Conservation (phyloP, 2,113 vertebrate species). For the Odontesthes bonariensis region DNA sequence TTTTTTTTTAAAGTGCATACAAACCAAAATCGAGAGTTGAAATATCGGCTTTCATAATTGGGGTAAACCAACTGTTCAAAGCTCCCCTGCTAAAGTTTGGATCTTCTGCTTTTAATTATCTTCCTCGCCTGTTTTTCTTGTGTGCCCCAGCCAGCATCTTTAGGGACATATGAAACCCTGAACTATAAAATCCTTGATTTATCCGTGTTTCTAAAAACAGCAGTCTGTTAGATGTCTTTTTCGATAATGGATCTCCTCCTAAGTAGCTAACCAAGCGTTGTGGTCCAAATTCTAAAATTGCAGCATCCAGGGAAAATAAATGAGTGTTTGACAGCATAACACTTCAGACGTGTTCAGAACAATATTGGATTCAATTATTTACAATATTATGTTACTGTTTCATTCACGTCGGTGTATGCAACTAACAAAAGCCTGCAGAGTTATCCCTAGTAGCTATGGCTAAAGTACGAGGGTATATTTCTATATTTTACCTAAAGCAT, state of each 20-base stretch:
- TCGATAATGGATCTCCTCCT: conserved; percentile 8
- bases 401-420: neutral
- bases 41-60: no score
- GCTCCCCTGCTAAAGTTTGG: no score
- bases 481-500: no score
- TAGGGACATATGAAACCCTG: no score
- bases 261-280: conserved; percentile 21
- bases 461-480: no score
- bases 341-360: conserved; percentile 14
- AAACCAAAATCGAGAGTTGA: no score
- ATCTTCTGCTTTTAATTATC: no score
- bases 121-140: neutral
- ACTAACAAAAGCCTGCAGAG: neutral
- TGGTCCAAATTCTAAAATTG: conserved; percentile 31
- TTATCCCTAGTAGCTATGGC: neutral
- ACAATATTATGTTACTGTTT: conserved; percentile 8
- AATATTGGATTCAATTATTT: conserved; percentile 19
- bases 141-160: neutral
- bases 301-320: conserved; percentile 8
- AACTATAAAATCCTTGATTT: conserved; percentile 21
- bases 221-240: conserved; percentile 13
- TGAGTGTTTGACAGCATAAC: conserved; percentile 4
- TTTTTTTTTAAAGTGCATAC: no score
- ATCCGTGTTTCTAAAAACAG: conserved; percentile 15
- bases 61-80: no score